A percentile compares a stretch with the other conserved stretches of the same genome.
These are phyloP conservation scores for Anguilla marmorata DNA, from an alignment of 2,797 vertebrate species.

Conservation along the genomic window DNA sequence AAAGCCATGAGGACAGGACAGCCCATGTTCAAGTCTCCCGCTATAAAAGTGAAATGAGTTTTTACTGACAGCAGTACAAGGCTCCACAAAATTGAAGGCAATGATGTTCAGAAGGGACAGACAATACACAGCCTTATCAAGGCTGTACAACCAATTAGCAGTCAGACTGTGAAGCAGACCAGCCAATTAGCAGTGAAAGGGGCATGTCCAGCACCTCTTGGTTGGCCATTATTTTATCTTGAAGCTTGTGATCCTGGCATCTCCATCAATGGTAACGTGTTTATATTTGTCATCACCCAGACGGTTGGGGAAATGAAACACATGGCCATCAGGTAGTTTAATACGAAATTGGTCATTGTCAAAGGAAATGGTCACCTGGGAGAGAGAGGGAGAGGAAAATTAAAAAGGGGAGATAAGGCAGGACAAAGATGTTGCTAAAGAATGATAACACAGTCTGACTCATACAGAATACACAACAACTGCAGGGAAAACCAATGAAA, in stretches of 20 bases:
- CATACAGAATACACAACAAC: background rate
- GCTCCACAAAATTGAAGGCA: background rate
- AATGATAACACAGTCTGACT: background rate
- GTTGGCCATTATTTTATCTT: constrained; percentile 62
- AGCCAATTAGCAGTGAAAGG: background rate
- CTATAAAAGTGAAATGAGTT: background rate
- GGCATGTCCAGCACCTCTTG: background rate
- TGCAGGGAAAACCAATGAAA: background rate
- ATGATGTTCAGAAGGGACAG: background rate
- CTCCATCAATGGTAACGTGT: constrained; percentile 57
- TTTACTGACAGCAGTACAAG: background rate
- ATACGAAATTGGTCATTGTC: constrained; percentile 67
- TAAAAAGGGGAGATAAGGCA: background rate
- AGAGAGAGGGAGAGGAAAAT: background rate
- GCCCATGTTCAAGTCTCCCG: background rate
- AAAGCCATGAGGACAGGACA: background rate
- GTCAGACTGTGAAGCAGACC: background rate
- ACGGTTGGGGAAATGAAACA: constrained; percentile 71
- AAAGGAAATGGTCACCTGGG: constrained; percentile 67
- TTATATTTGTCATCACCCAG: constrained; percentile 70
- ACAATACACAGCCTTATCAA: background rate
- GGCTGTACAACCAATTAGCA: constrained; percentile 8
- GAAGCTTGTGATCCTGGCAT: constrained; percentile 57
- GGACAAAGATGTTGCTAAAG: background rate
- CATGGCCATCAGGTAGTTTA: constrained; percentile 67